Evolutionary conservation across 2,797 vertebrate genomes (phyloP).

Genomic region (Cetoscarus ocellatus): DNA sequence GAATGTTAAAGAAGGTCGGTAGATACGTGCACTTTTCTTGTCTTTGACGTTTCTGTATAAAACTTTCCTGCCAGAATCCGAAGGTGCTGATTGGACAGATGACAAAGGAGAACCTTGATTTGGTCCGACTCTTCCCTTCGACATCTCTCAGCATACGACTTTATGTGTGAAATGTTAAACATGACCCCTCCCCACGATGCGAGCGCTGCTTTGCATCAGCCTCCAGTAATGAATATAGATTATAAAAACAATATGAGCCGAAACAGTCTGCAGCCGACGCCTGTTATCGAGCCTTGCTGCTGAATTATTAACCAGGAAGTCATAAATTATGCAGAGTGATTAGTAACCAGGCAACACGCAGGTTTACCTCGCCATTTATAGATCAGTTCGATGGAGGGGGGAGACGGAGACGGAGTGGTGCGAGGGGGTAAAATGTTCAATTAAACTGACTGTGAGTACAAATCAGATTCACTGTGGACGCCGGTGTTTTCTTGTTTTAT

Average conservation of each 20-base stretch:
- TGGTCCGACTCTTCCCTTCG: background rate
- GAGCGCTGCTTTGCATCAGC: constrained; percentile 1
- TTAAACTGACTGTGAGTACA: constrained; percentile 1
- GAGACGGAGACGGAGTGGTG: background rate
- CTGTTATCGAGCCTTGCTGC: constrained; percentile 46
- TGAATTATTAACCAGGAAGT: constrained; percentile 65
- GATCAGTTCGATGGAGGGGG: constrained; percentile 25
- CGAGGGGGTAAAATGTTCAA: constrained; percentile 2
- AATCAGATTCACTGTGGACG: background rate
- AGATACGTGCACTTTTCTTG: background rate
- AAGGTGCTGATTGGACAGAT: background rate
- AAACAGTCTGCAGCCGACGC: constrained; percentile 33
- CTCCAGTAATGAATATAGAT: constrained; percentile 62
- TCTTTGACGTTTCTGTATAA: background rate
- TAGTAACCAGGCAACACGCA: constrained; percentile 64
- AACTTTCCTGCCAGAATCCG: background rate
- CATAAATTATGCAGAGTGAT: constrained; percentile 73
- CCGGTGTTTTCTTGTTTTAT: background rate
- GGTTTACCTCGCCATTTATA: constrained; percentile 40
- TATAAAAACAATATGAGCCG: constrained; percentile 53
- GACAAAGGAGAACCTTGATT: background rate
- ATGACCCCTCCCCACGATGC: constrained; percentile 7
- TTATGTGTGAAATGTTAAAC: constrained; percentile 25
- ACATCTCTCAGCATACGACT: background rate
- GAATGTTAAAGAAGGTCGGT: too few relatives aligned